Conservation (phyloP, 2,797 vertebrate species). For the Australoheros facetus region DNA sequence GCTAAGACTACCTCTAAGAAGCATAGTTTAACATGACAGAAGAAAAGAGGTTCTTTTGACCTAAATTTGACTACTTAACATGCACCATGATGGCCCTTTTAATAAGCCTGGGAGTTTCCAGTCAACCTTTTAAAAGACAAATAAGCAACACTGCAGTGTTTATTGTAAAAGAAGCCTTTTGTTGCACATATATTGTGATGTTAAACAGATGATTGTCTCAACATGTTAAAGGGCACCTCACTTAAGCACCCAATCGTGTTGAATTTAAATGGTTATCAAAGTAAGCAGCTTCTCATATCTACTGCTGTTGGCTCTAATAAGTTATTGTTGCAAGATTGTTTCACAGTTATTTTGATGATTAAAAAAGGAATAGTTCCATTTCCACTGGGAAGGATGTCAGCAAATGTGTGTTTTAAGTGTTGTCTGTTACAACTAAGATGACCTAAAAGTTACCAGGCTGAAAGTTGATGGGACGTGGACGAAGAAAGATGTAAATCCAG, state of each 20-base stretch:
- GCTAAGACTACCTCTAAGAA: neutral
- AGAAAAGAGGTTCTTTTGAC: slow-evolving; percentile 20
- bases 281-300: neutral
- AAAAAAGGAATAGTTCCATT: neutral
- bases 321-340: neutral
- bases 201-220: neutral
- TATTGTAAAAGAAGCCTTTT: neutral
- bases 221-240: neutral
- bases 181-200: neutral
- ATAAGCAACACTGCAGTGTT: neutral
- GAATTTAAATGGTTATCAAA: neutral
- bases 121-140: neutral
- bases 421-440: too few relatives aligned
- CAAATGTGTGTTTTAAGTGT: too few relatives aligned
- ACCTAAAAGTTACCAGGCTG: too few relatives aligned
- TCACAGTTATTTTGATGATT: neutral
- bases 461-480: too few relatives aligned
- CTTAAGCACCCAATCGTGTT: neutral
- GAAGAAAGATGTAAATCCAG: too few relatives aligned
- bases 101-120: slow-evolving; percentile 7
- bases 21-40: slow-evolving; percentile 13
- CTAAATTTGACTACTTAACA: slow-evolving; percentile 39
- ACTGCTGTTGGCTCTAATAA: neutral
- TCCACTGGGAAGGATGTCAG: too few relatives aligned
- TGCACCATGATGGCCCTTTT: slow-evolving; percentile 3